Evolutionary conservation across 1,140 invertebrate species (phyloP).

Genomic region (Saxidomus purpurata): DNA sequence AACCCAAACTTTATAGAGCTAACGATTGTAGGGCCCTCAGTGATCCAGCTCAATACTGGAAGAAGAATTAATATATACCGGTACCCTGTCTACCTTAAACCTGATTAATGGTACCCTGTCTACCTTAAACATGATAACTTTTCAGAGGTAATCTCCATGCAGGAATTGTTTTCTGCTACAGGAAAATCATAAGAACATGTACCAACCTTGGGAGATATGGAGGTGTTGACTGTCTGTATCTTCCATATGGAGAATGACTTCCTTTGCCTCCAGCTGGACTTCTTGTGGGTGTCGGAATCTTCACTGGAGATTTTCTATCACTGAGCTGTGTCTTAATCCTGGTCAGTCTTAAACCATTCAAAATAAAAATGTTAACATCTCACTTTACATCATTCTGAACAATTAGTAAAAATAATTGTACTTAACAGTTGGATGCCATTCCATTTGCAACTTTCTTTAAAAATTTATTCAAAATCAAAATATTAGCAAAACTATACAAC

Average conservation of each 20-base stretch:
- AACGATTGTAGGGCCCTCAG: no score
- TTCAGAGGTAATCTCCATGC: no score
- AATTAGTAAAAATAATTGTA: not conserved
- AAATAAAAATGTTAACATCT: not conserved
- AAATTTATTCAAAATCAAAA: not conserved
- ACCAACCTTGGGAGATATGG: constrained; percentile 44
- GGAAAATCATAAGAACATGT: no score
- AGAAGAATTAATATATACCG: no score
- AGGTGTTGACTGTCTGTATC: constrained; percentile 63
- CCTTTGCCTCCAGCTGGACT: constrained; percentile 33
- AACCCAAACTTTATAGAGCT: no score
- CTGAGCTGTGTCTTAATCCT: constrained; percentile 60
- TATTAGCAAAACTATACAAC: not conserved
- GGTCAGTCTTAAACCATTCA: constrained; percentile 25
- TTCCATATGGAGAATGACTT: constrained; percentile 60
- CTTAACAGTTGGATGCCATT: not conserved
- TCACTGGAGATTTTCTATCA: constrained; percentile 52
- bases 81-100: no score
- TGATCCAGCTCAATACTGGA: no score
- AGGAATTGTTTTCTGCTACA: no score
- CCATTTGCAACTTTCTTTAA: not conserved
- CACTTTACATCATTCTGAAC: not conserved
- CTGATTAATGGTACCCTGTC: no score
- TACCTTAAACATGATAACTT: no score
- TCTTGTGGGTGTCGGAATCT: constrained; percentile 15